A percentile compares a stretch with the other conserved stretches of the same genome.
Evolutionary conservation across 2,888 invertebrate species (phyloP).

Genomic region (Orthosia gothica): DNA sequence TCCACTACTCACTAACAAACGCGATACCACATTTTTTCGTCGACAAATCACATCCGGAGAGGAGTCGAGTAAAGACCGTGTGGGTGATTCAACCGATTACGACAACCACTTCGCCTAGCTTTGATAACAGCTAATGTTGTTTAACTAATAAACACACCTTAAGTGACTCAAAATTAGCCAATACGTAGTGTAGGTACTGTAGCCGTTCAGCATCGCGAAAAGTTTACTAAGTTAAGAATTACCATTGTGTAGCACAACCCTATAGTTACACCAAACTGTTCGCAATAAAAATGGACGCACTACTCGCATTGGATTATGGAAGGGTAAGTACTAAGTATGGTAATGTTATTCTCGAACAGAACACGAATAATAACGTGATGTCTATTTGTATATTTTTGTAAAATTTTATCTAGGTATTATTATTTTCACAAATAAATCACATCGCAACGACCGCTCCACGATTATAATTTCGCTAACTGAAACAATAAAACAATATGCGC

Average conservation of each 20-base stretch:
- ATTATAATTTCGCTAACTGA: slow-evolving; percentile 86
- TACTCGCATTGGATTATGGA: slow-evolving; percentile 67
- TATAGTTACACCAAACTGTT: slow-evolving; percentile 68
- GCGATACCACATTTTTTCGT: slow-evolving; percentile 90
- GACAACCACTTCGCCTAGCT: slow-evolving; percentile 77
- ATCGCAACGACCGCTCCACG: slow-evolving; percentile 83
- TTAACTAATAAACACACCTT: slow-evolving; percentile 73
- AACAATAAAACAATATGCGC: slow-evolving; percentile 83
- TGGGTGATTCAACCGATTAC: slow-evolving; percentile 88
- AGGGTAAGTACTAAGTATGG: slow-evolving; percentile 67
- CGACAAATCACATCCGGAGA: slow-evolving; percentile 91
- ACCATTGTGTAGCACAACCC: slow-evolving; percentile 45
- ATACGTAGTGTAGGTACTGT: slow-evolving; percentile 1
- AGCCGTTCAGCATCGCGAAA: slow-evolving; percentile 26
- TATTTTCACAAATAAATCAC: slow-evolving; percentile 64
- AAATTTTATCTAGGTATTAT: slow-evolving; percentile 13
- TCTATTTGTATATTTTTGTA: slow-evolving; percentile 41
- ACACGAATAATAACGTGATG: slow-evolving; percentile 54
- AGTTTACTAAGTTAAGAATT: slow-evolving; percentile 20
- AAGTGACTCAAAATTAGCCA: slow-evolving; percentile 59
- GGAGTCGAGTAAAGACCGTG: slow-evolving; percentile 79
- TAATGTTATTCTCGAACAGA: slow-evolving; percentile 61
- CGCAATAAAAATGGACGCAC: slow-evolving; percentile 75
- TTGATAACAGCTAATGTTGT: slow-evolving; percentile 81
- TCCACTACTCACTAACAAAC: slow-evolving; percentile 81